These are phyloP conservation scores for Drosophila gaucha DNA, from an alignment of 2,888 invertebrate genomes.

Conservation along the genomic window DNA sequence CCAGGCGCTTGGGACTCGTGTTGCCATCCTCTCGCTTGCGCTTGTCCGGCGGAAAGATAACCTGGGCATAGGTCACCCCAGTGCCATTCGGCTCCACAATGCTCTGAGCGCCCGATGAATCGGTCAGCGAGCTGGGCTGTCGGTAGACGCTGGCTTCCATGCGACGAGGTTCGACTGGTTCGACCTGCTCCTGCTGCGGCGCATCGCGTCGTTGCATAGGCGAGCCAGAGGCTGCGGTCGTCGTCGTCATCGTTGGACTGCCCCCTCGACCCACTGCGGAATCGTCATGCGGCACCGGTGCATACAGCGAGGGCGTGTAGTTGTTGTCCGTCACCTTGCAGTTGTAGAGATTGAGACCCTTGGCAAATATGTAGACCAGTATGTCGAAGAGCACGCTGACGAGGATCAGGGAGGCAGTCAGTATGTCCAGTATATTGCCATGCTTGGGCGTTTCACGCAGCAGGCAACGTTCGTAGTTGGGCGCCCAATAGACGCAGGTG, in stretches of 20 bases:
- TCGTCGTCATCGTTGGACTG: slow-evolving; percentile 66
- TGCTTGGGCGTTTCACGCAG: slow-evolving; percentile 85
- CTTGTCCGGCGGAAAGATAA: slow-evolving; percentile 81
- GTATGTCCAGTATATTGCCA: slow-evolving; percentile 85
- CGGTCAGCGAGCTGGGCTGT: slow-evolving; percentile 79
- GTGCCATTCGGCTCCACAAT: slow-evolving; percentile 64
- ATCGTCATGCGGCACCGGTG: slow-evolving; percentile 76
- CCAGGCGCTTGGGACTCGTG: slow-evolving; percentile 78
- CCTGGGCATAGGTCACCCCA: slow-evolving; percentile 82
- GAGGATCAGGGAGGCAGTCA: slow-evolving; percentile 84
- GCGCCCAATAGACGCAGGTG: slow-evolving; percentile 85
- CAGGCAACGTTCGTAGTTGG: slow-evolving; percentile 83
- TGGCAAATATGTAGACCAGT: slow-evolving; percentile 85
- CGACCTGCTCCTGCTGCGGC: background rate
- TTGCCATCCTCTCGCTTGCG: slow-evolving; percentile 73
- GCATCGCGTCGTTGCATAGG: slow-evolving; percentile 58
- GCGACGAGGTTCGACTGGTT: slow-evolving; percentile 35
- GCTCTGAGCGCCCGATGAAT: slow-evolving; percentile 75
- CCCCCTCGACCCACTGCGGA: slow-evolving; percentile 40
- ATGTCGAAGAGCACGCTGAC: slow-evolving; percentile 85
- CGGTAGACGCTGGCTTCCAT: slow-evolving; percentile 69
- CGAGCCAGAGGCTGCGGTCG: slow-evolving; percentile 54
- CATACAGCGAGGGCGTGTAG: slow-evolving; percentile 81
- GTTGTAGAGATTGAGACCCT: slow-evolving; percentile 82
- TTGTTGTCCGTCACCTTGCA: slow-evolving; percentile 84